Percentiles rank a stretch among this genome's conserved stretches.
These are phyloP conservation scores for Ellobius talpinus DNA, from an alignment of 2,113 vertebrate genomes.

Conservation along the genomic window DNA sequence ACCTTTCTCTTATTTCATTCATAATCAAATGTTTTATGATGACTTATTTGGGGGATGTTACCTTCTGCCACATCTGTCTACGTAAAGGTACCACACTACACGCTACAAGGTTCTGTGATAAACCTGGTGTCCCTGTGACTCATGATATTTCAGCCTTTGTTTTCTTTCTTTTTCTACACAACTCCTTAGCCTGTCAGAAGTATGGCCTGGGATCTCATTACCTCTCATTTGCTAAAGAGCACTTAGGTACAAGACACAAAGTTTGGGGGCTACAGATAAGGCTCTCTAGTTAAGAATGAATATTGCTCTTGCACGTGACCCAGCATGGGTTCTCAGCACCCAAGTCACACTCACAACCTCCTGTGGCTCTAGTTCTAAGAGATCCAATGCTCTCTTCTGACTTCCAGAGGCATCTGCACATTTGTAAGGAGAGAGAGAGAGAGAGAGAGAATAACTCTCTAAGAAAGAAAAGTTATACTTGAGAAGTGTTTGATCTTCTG, in stretches of 20 bases:
- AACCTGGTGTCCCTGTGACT: neutral
- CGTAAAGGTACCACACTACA: neutral
- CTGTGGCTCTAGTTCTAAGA: neutral
- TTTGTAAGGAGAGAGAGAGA: neutral
- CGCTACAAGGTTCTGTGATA: neutral
- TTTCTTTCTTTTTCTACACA: neutral
- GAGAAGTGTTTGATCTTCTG: neutral
- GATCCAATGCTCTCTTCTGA: neutral
- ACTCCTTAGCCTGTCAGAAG: neutral
- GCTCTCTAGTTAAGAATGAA: neutral
- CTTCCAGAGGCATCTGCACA: neutral
- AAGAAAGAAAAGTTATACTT: slow-evolving; percentile 7
- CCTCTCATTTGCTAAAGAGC: slow-evolving; percentile 38
- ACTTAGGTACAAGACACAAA: slow-evolving; percentile 10
- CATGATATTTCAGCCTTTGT: neutral
- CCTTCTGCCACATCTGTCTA: neutral
- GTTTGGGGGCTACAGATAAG: neutral
- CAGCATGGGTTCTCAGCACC: neutral
- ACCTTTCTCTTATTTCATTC: slow-evolving; percentile 46
- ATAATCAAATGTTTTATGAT: slow-evolving; percentile 31
- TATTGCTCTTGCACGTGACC: neutral
- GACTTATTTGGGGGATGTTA: neutral
- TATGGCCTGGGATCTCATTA: neutral
- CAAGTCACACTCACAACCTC: neutral
- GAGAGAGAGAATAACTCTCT: neutral